phyloP scores from a whole-genome alignment of 2,888 invertebrate species.

The Cylindroiulus punctatus region DNA sequence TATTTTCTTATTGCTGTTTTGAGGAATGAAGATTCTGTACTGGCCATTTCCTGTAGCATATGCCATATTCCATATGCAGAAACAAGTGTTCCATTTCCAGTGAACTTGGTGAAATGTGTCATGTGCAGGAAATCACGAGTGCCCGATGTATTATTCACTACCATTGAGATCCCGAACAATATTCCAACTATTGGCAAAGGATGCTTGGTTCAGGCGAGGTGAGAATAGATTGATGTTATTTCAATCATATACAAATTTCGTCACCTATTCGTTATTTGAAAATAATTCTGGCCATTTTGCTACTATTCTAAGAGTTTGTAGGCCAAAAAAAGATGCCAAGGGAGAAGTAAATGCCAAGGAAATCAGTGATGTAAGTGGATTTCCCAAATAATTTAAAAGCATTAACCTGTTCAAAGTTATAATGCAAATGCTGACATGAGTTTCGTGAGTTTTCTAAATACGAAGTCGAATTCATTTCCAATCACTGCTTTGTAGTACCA shows the following conservation, averaged over 20 bases:
- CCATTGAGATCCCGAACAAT: conserved; percentile 83
- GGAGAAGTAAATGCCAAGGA: conserved; percentile 75
- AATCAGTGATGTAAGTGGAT: conserved; percentile 75
- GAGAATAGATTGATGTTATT: neutral
- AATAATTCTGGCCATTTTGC: conserved; percentile 4
- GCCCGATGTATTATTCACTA: conserved; percentile 89
- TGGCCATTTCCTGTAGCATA: conserved; percentile 67
- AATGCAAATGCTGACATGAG: too few relatives aligned
- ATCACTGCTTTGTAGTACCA: too few relatives aligned
- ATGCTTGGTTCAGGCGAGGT: conserved; percentile 67
- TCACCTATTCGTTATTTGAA: neutral
- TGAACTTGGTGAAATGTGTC: conserved; percentile 77
- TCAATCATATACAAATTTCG: neutral
- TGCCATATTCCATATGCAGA: conserved; percentile 89
- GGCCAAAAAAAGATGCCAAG: conserved; percentile 62
- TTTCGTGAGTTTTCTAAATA: too few relatives aligned
- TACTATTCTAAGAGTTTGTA: conserved; percentile 64
- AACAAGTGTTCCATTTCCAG: conserved; percentile 77
- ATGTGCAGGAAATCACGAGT: conserved; percentile 83
- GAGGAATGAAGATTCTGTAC: neutral
- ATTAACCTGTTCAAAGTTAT: neutral
- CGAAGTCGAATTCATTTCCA: too few relatives aligned
- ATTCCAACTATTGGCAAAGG: conserved; percentile 76
- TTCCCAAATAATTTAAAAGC: neutral
- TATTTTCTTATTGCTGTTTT: neutral